A percentile compares a stretch with the other conserved stretches of the same genome.
phyloP scores from a whole-genome alignment of 2,113 vertebrate species.

The Terrapene triunguis region DNA sequence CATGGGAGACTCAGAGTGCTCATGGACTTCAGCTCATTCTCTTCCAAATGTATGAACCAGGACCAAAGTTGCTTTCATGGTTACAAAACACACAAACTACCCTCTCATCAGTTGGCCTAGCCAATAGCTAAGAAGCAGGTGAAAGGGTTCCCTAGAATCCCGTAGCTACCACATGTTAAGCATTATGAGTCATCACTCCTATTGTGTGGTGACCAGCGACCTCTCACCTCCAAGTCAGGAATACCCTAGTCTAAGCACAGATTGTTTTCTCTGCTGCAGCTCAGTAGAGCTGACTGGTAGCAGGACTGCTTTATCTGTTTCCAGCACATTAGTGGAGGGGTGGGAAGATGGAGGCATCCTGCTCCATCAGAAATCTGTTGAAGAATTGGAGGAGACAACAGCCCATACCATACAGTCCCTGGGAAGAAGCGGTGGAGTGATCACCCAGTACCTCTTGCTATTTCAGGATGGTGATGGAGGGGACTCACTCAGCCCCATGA shows the following conservation, averaged over 20 bases:
- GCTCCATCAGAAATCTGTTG: background rate
- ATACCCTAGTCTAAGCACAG: background rate
- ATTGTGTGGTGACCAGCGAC: background rate
- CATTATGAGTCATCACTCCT: background rate
- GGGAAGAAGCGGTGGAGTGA: background rate
- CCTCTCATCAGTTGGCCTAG: background rate
- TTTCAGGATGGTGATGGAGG: background rate
- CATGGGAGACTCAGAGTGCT: background rate
- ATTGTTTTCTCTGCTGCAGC: background rate
- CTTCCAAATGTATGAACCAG: background rate
- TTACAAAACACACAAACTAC: background rate
- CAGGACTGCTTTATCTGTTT: background rate
- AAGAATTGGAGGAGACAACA: background rate
- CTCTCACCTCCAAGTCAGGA: background rate
- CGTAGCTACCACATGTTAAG: background rate
- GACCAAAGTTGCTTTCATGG: background rate
- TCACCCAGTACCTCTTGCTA: background rate
- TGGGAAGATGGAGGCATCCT: background rate
- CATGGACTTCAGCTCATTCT: background rate
- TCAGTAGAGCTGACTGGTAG: background rate
- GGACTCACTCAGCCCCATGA: background rate
- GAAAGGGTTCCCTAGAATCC: background rate
- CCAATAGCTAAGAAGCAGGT: background rate
- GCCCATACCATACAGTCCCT: background rate
- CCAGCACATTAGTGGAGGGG: background rate